phyloP scores from a whole-genome alignment of 2,113 vertebrate species.

The Vulpes ferrilata region DNA sequence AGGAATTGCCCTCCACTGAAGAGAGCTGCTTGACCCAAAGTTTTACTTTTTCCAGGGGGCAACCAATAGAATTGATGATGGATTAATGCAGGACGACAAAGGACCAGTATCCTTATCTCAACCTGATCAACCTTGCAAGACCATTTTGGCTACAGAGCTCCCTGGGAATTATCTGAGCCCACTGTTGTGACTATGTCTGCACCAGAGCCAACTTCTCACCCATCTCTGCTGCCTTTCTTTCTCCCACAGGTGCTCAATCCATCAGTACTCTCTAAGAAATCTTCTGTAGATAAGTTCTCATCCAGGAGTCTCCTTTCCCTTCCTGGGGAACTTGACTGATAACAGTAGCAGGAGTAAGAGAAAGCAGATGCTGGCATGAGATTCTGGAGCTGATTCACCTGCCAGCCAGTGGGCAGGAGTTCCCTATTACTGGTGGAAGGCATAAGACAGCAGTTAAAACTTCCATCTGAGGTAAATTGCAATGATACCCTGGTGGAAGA shows the following conservation, averaged over 20 bases:
- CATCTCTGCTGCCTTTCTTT: not conserved
- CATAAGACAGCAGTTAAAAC: not conserved
- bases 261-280: not conserved
- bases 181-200: not conserved
- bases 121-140: not conserved
- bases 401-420: not conserved
- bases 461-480: not conserved
- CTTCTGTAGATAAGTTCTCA: not conserved
- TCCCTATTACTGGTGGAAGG: not conserved
- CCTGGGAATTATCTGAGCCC: too few relatives aligned
- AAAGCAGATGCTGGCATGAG: not conserved
- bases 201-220: not conserved
- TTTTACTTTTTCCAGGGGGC: not conserved
- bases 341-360: not conserved
- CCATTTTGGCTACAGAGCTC: not conserved
- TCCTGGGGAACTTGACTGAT: not conserved
- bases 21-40: not conserved
- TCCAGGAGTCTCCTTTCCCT: not conserved
- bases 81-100: not conserved
- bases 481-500: not conserved
- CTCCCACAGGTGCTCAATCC: not conserved
- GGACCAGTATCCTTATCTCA: not conserved
- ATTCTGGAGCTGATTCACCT: not conserved
- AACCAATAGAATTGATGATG: not conserved
- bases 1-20: not conserved